A percentile compares a stretch with the other conserved stretches of the same genome.
These are phyloP conservation scores for Aptenodytes patagonicus DNA, from an alignment of 2,113 vertebrate genomes.

Conservation along the genomic window DNA sequence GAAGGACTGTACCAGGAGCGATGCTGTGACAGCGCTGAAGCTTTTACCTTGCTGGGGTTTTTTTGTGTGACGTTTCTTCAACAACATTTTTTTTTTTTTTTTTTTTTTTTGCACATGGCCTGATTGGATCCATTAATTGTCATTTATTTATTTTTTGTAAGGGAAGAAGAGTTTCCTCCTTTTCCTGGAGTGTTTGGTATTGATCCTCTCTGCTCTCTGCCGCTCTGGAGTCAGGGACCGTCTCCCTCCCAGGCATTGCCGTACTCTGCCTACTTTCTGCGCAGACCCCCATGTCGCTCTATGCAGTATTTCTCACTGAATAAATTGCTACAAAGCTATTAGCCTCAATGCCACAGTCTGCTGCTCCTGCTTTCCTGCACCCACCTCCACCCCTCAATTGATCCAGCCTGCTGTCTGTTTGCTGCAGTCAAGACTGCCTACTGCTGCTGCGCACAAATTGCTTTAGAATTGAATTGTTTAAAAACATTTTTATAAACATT, in stretches of 20 bases:
- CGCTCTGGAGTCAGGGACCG: not conserved
- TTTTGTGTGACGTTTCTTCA: not conserved
- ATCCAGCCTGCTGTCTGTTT: conserved; percentile 21
- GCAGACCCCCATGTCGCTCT: not conserved
- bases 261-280: not conserved
- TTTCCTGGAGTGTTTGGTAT: not conserved
- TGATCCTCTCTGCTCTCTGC: not conserved
- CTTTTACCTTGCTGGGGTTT: not conserved
- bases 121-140: not conserved
- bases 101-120: not conserved
- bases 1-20: not conserved
- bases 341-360: conserved; percentile 43
- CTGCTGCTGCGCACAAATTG: not conserved
- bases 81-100: not conserved
- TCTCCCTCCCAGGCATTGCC: not conserved
- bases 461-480: conserved; percentile 20
- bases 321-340: conserved; percentile 34
- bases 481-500: not conserved
- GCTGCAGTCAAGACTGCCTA: conserved; percentile 9
- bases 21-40: not conserved
- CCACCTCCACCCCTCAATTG: conserved; percentile 20
- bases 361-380: conserved; percentile 51
- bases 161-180: not conserved
- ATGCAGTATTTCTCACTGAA: not conserved
- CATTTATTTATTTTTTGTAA: not conserved